Evolutionary conservation across 35 echinoderm and acorn worm species (phyloP), one percentile per base, ranked within the genome.

Genomic region (Lytechinus variegatus): DNA sequence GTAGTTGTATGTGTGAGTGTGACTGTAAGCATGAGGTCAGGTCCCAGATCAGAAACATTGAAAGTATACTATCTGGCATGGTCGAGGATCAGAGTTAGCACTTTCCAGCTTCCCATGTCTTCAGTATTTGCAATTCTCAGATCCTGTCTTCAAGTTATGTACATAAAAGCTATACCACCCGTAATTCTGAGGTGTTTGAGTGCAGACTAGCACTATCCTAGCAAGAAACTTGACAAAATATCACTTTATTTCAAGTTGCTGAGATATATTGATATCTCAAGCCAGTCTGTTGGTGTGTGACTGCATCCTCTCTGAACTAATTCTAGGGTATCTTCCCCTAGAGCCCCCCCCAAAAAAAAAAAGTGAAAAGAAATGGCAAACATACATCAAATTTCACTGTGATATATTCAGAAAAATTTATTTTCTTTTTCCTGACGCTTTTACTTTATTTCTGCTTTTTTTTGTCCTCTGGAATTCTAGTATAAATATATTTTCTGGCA

Each of bases 11-110:
- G 29, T 93, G 92, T 10, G 92, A 93, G 5, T 93, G 92, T 27
- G 92, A 93, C 27, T 93, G 92, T 54, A 93, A 93, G 54, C 27
- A 57, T 57, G 55, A 93, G 28, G 92, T 93, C 27, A 29, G 92
- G 27, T 93, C 92, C 52, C 53, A 93, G 54, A 93, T 93, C 21
- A 33, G 92, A 54, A 93, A 93, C 54, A 93, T 93, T 57, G 52
- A 93, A 24, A 93, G 53, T 54, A 93, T 93, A 27, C 54, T 93
- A 14, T 53, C 92, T 9, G 92, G 88, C 52, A 90, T 90, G 14
- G 88, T 90, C 13, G 28, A 19, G 10, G 88, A 90, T 90, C 66
- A 79, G 21, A 79, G 66, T 8, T 79, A 79, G 66, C 66, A 79
- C 66, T 24, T 58, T 19, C 24, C 33, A 44, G 57, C 57, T 60